These are phyloP conservation scores for Xenotilapia flavipinnis DNA, from an alignment of 2,113 vertebrate genomes.

Conservation along the genomic window DNA sequence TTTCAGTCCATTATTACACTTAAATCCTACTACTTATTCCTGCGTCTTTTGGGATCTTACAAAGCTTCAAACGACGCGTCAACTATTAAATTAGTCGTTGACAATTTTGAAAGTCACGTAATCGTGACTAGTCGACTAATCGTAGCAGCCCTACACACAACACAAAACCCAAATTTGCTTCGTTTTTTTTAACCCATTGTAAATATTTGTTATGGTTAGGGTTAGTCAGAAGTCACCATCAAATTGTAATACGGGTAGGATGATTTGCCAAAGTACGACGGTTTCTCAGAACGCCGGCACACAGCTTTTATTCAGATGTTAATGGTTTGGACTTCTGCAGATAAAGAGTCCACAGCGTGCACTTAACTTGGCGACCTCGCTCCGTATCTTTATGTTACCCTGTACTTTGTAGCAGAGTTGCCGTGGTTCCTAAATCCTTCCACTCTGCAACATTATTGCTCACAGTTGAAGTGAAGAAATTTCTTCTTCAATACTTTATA, in stretches of 20 bases:
- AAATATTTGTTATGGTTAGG: background rate
- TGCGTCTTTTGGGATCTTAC: too few species aligned
- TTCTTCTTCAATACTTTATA: background rate
- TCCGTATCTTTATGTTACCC: background rate
- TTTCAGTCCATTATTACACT: too few species aligned
- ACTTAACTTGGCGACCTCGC: background rate
- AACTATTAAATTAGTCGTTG: too few species aligned
- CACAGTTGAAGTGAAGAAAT: background rate
- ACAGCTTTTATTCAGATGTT: background rate
- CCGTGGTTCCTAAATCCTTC: background rate
- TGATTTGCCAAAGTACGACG: accelerated
- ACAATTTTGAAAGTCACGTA: too few species aligned
- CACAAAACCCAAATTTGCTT: background rate
- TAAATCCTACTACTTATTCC: too few species aligned
- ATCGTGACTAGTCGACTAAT: too few species aligned
- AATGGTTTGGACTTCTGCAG: background rate
- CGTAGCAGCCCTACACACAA: background rate
- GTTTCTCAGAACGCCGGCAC: background rate
- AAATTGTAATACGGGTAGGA: background rate
- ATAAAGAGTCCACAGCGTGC: accelerated
- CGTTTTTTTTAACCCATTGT: background rate
- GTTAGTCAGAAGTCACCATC: background rate
- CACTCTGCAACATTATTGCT: background rate
- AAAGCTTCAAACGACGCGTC: too few species aligned
- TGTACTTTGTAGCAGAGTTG: background rate